Conservation (phyloP, 2,113 vertebrate species). For the cattle (Bos taurus) region DNA sequence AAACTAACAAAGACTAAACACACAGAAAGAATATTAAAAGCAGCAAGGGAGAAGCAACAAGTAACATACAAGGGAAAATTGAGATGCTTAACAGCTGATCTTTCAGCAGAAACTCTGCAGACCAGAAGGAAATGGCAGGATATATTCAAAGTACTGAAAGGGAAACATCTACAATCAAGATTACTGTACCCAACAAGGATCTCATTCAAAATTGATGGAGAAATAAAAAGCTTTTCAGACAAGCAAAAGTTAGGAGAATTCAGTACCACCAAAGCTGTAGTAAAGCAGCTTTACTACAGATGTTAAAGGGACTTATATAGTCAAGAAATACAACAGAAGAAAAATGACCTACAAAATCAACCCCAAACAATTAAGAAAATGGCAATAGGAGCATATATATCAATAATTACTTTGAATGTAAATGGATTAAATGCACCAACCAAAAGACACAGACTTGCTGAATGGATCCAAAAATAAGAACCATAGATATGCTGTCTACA, state of each 20-base stretch:
- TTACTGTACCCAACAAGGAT: background rate
- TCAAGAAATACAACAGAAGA: background rate
- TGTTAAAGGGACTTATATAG: background rate
- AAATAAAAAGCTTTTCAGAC: background rate
- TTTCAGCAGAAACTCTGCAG: background rate
- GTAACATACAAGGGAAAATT: background rate
- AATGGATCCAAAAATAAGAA: too few species aligned
- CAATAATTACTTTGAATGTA: background rate
- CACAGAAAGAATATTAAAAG: background rate
- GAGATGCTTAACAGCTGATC: background rate
- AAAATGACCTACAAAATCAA: background rate
- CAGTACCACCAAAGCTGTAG: background rate
- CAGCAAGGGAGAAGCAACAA: background rate
- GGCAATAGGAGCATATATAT: background rate
- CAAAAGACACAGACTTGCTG: too few species aligned
- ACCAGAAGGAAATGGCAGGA: background rate
- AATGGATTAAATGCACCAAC: too few species aligned
- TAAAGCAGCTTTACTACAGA: background rate
- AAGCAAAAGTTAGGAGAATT: background rate
- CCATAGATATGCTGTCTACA: too few species aligned
- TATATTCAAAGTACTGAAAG: background rate
- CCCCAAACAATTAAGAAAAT: background rate
- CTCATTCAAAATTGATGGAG: background rate
- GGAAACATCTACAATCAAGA: background rate
- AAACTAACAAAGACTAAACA: background rate